These are phyloP conservation scores for Gobio gobio DNA, from an alignment of 2,113 vertebrate genomes.

Conservation along the genomic window DNA sequence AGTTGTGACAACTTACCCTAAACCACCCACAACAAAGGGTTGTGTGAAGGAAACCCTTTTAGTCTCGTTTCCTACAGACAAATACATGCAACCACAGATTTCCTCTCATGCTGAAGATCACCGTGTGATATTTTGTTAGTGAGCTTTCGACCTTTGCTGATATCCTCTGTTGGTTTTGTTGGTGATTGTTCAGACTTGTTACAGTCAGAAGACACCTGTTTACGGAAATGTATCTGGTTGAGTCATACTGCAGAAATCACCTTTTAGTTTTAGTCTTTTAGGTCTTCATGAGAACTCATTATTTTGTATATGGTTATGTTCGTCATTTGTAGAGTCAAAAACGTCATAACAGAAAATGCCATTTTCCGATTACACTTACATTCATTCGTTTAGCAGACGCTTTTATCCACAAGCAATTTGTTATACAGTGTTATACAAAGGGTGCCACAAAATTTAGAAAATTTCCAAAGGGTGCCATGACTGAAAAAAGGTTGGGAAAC, in stretches of 20 bases:
- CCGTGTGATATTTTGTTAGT: background rate
- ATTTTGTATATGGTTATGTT: background rate
- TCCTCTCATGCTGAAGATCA: conserved; percentile 14
- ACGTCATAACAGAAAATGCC: background rate
- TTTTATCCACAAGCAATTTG: background rate
- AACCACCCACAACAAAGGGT: conserved; percentile 45
- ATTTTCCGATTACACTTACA: conserved; percentile 7
- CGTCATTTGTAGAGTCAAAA: background rate
- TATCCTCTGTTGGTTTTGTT: background rate
- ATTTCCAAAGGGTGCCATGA: no score
- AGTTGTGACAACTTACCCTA: background rate
- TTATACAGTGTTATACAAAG: background rate
- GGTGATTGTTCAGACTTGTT: conserved; percentile 20
- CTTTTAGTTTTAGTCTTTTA: background rate
- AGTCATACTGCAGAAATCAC: background rate
- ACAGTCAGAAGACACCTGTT: conserved; percentile 15
- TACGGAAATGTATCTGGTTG: background rate
- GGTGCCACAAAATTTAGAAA: no score
- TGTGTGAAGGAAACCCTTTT: conserved; percentile 44
- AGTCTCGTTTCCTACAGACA: conserved; percentile 21
- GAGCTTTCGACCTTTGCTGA: conserved; percentile 10
- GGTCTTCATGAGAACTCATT: background rate
- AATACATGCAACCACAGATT: conserved; percentile 33
- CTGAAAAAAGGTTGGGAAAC: no score
- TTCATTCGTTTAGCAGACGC: background rate